A percentile compares a stretch with the other conserved stretches of the same genome.
Conservation (phyloP, 2,113 vertebrate species). For the Bolborhynchus lineola region DNA sequence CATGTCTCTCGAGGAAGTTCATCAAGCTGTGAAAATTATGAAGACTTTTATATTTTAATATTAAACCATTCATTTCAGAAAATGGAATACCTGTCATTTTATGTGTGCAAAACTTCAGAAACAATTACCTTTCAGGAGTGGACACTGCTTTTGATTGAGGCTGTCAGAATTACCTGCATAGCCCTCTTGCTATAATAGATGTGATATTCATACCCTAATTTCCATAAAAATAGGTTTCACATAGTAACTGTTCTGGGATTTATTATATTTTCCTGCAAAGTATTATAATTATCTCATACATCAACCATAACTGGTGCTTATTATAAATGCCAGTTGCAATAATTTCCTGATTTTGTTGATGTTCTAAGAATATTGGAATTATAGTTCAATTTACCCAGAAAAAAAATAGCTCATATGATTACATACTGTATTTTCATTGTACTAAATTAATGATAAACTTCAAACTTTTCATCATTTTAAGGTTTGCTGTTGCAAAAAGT, state of each 20-base stretch:
- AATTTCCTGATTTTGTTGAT: conserved; percentile 61
- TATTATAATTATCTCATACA: conserved; percentile 70
- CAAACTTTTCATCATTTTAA: background rate
- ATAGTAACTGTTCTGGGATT: conserved; percentile 65
- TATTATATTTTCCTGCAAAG: conserved; percentile 70
- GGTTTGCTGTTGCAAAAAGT: background rate
- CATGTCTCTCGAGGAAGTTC: background rate
- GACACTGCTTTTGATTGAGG: conserved; percentile 23
- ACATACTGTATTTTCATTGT: background rate
- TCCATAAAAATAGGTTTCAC: conserved; percentile 74
- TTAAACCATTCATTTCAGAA: background rate
- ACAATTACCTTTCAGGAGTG: conserved; percentile 24
- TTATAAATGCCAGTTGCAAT: conserved; percentile 64
- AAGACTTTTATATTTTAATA: conserved; percentile 6
- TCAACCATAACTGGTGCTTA: conserved; percentile 61
- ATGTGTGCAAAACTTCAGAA: background rate
- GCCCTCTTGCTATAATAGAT: conserved; percentile 55
- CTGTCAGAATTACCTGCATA: conserved; percentile 48
- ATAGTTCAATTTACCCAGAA: conserved; percentile 14
- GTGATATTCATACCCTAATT: conserved; percentile 56
- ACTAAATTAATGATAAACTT: background rate
- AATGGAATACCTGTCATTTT: background rate
- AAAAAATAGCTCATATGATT: background rate
- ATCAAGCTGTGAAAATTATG: conserved; percentile 5
- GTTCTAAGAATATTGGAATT: conserved; percentile 22